phyloP scores from a whole-genome alignment of 2,888 invertebrate genomes.

The Diarsia mendica region DNA sequence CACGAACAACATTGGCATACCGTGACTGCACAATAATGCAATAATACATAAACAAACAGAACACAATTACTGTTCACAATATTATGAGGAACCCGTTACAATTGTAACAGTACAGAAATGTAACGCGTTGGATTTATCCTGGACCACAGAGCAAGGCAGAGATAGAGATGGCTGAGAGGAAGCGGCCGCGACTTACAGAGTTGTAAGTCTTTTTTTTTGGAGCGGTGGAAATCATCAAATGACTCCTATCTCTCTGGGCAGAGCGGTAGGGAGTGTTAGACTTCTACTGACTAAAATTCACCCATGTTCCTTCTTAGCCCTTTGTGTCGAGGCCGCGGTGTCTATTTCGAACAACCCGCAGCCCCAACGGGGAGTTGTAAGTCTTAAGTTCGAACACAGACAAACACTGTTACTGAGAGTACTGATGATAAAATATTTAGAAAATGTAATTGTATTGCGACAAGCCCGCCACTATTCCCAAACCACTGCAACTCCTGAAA shows the following conservation, averaged over 20 bases:
- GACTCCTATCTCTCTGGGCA: no score
- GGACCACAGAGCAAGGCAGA: background rate
- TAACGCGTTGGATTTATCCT: conserved; percentile 43
- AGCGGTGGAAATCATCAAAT: no score
- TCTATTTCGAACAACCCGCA: no score
- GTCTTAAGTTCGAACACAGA: background rate
- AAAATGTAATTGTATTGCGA: no score
- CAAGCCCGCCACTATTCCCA: no score
- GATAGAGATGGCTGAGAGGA: background rate
- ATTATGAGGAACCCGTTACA: conserved; percentile 53
- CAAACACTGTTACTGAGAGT: background rate
- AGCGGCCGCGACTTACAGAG: background rate
- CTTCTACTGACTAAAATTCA: no score
- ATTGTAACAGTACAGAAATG: conserved; percentile 54
- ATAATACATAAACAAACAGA: conserved; percentile 42
- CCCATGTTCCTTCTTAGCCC: no score
- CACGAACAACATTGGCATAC: conserved; percentile 17
- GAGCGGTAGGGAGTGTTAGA: no score
- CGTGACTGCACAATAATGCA: conserved; percentile 49
- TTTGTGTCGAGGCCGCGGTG: no score
- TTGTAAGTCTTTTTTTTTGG: no score
- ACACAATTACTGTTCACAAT: conserved; percentile 44
- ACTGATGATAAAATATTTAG: no score
- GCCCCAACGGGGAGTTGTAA: background rate
- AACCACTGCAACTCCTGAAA: no score